Percentiles rank a stretch among this genome's conserved stretches.
These are phyloP conservation scores for Potamarius usumacintae DNA, from an alignment of 2,113 vertebrate species.

Conservation along the genomic window DNA sequence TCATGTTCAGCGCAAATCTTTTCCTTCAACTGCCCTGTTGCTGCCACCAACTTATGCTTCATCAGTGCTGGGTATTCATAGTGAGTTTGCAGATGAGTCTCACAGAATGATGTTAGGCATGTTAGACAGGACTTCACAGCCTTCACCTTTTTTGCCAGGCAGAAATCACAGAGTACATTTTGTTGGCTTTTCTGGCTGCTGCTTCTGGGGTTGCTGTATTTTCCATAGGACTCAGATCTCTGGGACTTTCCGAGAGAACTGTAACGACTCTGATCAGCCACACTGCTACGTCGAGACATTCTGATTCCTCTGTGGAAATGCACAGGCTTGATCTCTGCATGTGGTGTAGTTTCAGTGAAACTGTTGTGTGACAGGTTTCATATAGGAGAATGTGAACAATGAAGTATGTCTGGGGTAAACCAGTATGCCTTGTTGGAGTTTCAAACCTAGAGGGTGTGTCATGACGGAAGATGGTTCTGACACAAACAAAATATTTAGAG, in stretches of 20 bases:
- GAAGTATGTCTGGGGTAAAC: constrained; percentile 64
- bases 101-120: constrained; percentile 93
- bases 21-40: constrained; percentile 75
- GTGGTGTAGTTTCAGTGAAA: constrained; percentile 64
- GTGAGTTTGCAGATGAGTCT: constrained; percentile 88
- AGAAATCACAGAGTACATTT: constrained; percentile 84
- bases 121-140: constrained; percentile 91
- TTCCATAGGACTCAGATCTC: constrained; percentile 65
- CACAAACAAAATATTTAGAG: neutral
- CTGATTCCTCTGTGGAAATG: constrained; percentile 23
- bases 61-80: constrained; percentile 90
- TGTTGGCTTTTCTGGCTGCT: constrained; percentile 58
- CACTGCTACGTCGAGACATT: constrained; percentile 65
- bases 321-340: neutral
- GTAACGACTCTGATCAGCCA: constrained; percentile 74
- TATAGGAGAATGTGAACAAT: constrained; percentile 67
- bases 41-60: constrained; percentile 89
- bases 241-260: constrained; percentile 74
- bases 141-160: constrained; percentile 86
- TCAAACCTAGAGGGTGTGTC: constrained; percentile 7
- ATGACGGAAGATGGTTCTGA: neutral
- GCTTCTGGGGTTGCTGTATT: constrained; percentile 56
- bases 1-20: constrained; percentile 77
- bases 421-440: constrained; percentile 67
- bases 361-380: constrained; percentile 59